phyloP scores from a whole-genome alignment of 2,113 vertebrate genomes.

The Notothenia coriiceps region DNA sequence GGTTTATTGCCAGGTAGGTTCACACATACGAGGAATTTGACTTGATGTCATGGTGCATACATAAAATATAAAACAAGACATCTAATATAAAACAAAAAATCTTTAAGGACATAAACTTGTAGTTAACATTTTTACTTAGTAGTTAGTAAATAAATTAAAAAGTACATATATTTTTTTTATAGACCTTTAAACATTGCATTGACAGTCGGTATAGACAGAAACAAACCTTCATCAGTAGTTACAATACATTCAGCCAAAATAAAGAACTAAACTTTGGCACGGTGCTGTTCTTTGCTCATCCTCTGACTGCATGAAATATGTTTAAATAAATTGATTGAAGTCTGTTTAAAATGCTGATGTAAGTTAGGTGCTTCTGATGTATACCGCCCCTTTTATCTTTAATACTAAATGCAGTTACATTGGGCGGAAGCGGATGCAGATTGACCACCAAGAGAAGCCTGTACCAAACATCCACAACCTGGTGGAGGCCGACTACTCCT shows the following conservation, averaged over 20 bases:
- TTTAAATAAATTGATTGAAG: neutral
- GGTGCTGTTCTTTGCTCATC: neutral
- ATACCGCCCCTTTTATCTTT: neutral
- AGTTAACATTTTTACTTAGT: too few species aligned
- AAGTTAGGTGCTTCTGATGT: neutral
- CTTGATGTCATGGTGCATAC: too few species aligned
- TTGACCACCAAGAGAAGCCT: constrained; percentile 89
- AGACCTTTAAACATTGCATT: too few species aligned
- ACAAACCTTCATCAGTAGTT: neutral
- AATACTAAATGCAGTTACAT: constrained; percentile 83
- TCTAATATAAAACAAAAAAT: too few species aligned
- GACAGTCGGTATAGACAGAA: too few species aligned
- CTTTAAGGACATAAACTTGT: too few species aligned
- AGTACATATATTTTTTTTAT: too few species aligned
- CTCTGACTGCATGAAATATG: neutral
- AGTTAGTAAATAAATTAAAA: too few species aligned
- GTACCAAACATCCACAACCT: constrained; percentile 90
- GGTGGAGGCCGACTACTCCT: constrained; percentile 93
- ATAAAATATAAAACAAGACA: too few species aligned
- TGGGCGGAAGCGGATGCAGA: constrained; percentile 94
- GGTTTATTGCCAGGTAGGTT: too few species aligned
- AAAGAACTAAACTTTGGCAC: neutral
- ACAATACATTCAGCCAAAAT: neutral
- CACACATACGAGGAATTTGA: too few species aligned
- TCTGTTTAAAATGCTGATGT: neutral